A percentile compares a stretch with the other conserved stretches of the same genome.
phyloP scores from a whole-genome alignment of 2,797 vertebrate genomes.

The Saxicola maurus region DNA sequence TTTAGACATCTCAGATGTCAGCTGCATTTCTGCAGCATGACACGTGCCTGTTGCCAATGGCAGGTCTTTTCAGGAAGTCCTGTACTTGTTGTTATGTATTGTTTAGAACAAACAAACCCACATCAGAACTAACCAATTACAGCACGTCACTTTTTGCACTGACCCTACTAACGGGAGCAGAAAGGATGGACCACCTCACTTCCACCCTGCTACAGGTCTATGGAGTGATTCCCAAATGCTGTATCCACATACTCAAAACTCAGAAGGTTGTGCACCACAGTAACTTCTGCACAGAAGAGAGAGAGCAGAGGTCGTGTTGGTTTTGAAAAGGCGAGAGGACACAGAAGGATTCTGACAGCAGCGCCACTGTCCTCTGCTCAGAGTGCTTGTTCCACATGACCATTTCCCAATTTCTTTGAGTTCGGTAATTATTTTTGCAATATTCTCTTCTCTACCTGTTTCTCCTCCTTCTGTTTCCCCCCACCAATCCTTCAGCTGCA shows the following conservation, averaged over 20 bases:
- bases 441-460: not conserved
- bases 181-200: not conserved
- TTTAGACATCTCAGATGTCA: not conserved
- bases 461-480: not conserved
- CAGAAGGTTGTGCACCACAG: rapidly evolving
- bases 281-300: not conserved
- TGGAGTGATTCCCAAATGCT: not conserved
- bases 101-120: not conserved
- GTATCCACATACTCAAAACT: not conserved
- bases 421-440: not conserved
- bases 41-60: not conserved
- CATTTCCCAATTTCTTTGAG: rapidly evolving
- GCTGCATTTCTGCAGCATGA: not conserved
- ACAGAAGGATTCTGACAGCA: not conserved
- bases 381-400: not conserved
- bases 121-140: not conserved
- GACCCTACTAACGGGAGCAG: not conserved
- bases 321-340: not conserved
- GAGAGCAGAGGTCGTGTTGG: rapidly evolving
- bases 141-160: not conserved
- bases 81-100: not conserved
- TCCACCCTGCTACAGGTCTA: not conserved
- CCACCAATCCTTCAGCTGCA: not conserved
- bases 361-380: not conserved
- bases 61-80: not conserved